phyloP scores from a whole-genome alignment of 2,113 vertebrate species.

The Psittacula cyanocephala region DNA sequence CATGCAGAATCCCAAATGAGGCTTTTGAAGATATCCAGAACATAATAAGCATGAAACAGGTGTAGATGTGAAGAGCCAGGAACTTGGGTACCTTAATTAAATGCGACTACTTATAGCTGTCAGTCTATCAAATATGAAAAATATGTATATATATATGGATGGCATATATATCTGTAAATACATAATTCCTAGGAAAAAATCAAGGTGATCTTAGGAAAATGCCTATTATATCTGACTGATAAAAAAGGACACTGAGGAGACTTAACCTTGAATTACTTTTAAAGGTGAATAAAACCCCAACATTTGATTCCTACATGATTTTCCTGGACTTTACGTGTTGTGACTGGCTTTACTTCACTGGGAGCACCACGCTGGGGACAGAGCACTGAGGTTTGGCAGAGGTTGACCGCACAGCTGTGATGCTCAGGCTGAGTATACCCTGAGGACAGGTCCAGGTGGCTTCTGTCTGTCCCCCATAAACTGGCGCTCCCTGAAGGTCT shows the following conservation, averaged over 20 bases:
- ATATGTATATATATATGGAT: background rate
- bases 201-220: background rate
- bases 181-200: background rate
- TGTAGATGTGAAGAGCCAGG: background rate
- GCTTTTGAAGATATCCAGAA: background rate
- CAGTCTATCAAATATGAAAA: background rate
- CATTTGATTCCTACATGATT: background rate
- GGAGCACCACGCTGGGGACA: fast-evolving
- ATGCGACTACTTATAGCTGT: background rate
- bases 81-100: background rate
- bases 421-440: background rate
- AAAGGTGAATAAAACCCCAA: background rate
- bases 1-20: background rate
- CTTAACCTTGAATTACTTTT: background rate
- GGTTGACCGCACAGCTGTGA: fast-evolving
- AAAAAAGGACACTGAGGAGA: background rate
- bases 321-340: background rate
- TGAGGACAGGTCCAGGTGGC: background rate
- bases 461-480: background rate
- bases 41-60: background rate
- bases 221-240: background rate
- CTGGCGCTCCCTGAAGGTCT: fast-evolving
- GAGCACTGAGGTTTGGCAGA: background rate
- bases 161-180: background rate
- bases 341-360: background rate